A percentile compares a stretch with the other conserved stretches of the same genome.
Conservation (phyloP, 2,888 invertebrate species). For the Seladonia tumulorum region DNA sequence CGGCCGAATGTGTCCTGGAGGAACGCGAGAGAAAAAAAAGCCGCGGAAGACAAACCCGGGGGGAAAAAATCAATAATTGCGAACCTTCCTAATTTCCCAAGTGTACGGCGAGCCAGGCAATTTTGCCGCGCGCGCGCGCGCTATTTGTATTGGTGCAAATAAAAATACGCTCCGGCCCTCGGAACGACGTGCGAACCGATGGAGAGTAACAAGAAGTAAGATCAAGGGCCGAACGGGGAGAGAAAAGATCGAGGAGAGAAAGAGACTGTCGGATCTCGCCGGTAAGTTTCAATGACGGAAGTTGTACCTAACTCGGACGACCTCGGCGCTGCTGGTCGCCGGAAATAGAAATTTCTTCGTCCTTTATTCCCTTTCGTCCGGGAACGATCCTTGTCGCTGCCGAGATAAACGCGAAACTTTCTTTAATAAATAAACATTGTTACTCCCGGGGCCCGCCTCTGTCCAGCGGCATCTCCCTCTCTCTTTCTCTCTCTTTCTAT, state of each 20-base stretch:
- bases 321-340: neutral
- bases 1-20: conserved; percentile 33
- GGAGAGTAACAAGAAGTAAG: conserved; percentile 49
- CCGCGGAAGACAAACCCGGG: conserved; percentile 31
- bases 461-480: neutral
- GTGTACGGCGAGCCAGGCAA: conserved; percentile 65
- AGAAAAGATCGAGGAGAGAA: neutral
- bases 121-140: conserved; percentile 39
- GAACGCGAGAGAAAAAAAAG: neutral
- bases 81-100: conserved; percentile 75
- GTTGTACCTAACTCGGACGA: conserved; percentile 62
- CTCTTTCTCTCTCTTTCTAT: neutral
- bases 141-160: conserved; percentile 52
- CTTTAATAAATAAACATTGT: conserved; percentile 57
- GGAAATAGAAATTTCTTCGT: conserved; percentile 50
- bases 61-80: conserved; percentile 73
- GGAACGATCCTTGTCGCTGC: conserved; percentile 23
- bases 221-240: neutral
- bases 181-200: conserved; percentile 54
- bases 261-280: conserved; percentile 26
- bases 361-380: conserved; percentile 32
- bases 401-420: conserved; percentile 48
- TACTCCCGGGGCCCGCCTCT: neutral
- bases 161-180: conserved; percentile 59
- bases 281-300: conserved; percentile 73